Percentiles rank a stretch among this genome's conserved stretches.
Conservation (phyloP, 2,888 invertebrate species). For the Spodoptera picta region DNA sequence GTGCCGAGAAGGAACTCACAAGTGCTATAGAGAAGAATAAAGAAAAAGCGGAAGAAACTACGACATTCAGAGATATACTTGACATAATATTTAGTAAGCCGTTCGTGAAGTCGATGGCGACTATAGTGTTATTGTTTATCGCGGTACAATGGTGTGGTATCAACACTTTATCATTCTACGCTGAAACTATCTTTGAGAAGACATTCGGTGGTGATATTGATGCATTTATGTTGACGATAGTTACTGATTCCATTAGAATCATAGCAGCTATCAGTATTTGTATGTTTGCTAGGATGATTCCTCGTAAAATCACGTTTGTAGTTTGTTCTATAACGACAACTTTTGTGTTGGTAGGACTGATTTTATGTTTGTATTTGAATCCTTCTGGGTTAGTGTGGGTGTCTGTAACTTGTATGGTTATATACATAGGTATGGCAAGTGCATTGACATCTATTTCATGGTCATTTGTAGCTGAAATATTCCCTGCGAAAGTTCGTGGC, state of each 20-base stretch:
- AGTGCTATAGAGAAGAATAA: slow-evolving; percentile 59
- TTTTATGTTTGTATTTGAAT: slow-evolving; percentile 58
- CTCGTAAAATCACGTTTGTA: slow-evolving; percentile 63
- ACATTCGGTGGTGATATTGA: slow-evolving; percentile 66
- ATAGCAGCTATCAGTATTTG: slow-evolving; percentile 49
- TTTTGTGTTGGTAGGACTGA: slow-evolving; percentile 55
- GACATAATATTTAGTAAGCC: slow-evolving; percentile 60
- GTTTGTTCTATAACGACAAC: slow-evolving; percentile 56
- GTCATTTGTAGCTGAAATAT: slow-evolving; percentile 72
- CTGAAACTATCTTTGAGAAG: slow-evolving; percentile 64
- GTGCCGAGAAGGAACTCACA: slow-evolving; percentile 64
- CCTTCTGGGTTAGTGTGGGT: slow-evolving; percentile 60
- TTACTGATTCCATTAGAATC: slow-evolving; percentile 65
- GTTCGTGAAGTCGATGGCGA: slow-evolving; percentile 59
- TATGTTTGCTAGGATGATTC: slow-evolving; percentile 55
- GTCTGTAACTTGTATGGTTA: slow-evolving; percentile 59
- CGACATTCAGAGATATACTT: slow-evolving; percentile 52
- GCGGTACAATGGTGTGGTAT: slow-evolving; percentile 68
- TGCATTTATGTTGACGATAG: slow-evolving; percentile 66
- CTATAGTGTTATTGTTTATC: slow-evolving; percentile 58
- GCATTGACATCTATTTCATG: slow-evolving; percentile 63
- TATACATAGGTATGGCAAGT: slow-evolving; percentile 63
- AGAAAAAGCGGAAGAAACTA: slow-evolving; percentile 44
- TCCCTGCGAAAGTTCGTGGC: slow-evolving; percentile 68
- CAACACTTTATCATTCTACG: slow-evolving; percentile 69